These are phyloP conservation scores for Diplodus sargus DNA, from an alignment of 2,797 vertebrate species.

Conservation along the genomic window DNA sequence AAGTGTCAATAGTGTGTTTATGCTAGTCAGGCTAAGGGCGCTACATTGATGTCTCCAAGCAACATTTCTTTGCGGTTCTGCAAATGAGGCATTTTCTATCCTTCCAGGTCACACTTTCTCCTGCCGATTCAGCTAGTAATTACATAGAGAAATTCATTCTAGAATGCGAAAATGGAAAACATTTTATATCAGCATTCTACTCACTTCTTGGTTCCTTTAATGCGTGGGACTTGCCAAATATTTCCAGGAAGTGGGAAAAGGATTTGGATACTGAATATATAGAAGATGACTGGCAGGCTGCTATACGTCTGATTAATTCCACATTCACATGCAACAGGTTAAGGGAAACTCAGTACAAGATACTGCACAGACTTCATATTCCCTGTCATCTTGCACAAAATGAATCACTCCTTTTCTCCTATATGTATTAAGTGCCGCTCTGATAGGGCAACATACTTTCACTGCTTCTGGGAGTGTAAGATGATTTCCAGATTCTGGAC, in stretches of 20 bases:
- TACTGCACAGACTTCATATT: neutral
- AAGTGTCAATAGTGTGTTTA: no score
- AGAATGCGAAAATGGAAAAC: no score
- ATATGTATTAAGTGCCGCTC: neutral
- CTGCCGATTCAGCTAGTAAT: no score
- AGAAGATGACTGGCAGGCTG: neutral
- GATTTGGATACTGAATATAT: neutral
- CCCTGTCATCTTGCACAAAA: neutral
- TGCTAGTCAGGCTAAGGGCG: no score
- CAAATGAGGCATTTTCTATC: no score
- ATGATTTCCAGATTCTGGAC: slow-evolving; percentile 1
- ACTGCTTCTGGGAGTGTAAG: slow-evolving; percentile 6
- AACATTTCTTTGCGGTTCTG: no score
- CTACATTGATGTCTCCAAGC: no score
- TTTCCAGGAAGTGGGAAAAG: neutral
- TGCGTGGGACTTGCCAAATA: no score
- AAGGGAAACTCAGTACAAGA: neutral
- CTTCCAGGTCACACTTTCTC: no score
- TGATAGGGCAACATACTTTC: neutral
- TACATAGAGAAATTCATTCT: no score
- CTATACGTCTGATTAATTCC: neutral
- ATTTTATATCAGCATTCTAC: no score
- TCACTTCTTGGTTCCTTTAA: no score
- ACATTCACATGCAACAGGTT: neutral
- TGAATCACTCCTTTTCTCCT: neutral